Evolutionary conservation across 2,797 vertebrate genomes (phyloP), one percentile per base, ranked within the genome.

Genomic region (Micropoecilia bifurca): DNA sequence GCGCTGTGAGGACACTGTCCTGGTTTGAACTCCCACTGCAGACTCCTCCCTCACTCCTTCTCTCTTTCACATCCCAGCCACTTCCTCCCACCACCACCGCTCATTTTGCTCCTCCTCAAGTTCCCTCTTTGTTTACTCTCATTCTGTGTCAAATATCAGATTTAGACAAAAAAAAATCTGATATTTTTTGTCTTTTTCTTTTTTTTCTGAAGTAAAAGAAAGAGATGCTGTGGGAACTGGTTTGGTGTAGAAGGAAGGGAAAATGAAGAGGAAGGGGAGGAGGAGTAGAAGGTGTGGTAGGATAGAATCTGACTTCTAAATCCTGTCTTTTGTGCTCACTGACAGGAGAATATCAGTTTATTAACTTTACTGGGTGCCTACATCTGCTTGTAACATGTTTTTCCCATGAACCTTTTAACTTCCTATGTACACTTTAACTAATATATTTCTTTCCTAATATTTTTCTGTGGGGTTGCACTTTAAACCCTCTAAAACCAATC

Each of bases 1-100:
- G 88, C 80, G 46, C 46, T 89, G 30, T 81, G 46, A 92, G 86
- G 84, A 89, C 83, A 77, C 73, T 10, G 86, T 93, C 92, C 92
- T 90, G 71, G 13, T 69, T 9, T 89, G 90, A 94, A 90, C 92
- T 85, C 47, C 0, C 9, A 50, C n/a, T 28, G 47, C 80, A 6
- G 41, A 76, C 46, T 69, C 78, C 73, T 85, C 85, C 85, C 74
- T 16, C 57, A 47, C 73, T 78, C 69, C 68, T 69, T 84, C 73
- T 83, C 73, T 81, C 13, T 43, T 86, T 83, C 43, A 45, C 45
- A 2, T 46, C 30, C 61, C 69, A 36, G 61, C 50, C 46, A n/a
- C 8, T 83, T 81, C 88, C 75, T 61, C 82, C 89, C 82, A 68
- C 45, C 76, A 14, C 45, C 76, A 14, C 6, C 41, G 2, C 41